A percentile compares a stretch with the other conserved stretches of the same genome.
These are phyloP conservation scores for Anomalospiza imberbis DNA, from an alignment of 2,797 vertebrate genomes.

Conservation along the genomic window DNA sequence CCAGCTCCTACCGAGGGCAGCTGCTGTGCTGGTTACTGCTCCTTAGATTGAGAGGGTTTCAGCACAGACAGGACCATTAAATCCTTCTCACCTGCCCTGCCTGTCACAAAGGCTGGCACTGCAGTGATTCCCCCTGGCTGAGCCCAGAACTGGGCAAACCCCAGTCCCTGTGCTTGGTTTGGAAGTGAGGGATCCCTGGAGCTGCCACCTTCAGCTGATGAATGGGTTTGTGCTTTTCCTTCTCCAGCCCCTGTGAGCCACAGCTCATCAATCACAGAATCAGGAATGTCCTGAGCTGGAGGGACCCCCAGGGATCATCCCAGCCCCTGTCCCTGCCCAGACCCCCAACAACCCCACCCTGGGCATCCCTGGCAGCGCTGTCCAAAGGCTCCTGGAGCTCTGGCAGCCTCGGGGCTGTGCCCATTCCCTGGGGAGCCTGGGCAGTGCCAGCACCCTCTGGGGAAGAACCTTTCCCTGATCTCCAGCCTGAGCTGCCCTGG, in stretches of 20 bases:
- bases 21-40: neutral
- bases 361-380: neutral
- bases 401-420: neutral
- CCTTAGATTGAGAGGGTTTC: neutral
- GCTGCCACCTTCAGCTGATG: neutral
- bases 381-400: neutral
- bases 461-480: neutral
- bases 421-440: neutral
- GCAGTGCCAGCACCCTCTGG: neutral
- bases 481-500: neutral
- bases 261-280: accelerated
- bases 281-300: neutral
- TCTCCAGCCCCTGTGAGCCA: accelerated
- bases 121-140: neutral
- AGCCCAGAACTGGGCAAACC: neutral
- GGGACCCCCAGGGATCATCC: no score
- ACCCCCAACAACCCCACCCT: neutral
- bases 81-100: neutral
- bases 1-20: neutral
- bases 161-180: accelerated
- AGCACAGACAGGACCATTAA: neutral
- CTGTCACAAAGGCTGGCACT: neutral
- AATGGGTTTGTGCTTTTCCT: neutral
- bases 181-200: accelerated
- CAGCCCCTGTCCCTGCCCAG: neutral